These are phyloP conservation scores for Sceloporus tristichus DNA, from an alignment of 2,113 vertebrate genomes.

Conservation along the genomic window DNA sequence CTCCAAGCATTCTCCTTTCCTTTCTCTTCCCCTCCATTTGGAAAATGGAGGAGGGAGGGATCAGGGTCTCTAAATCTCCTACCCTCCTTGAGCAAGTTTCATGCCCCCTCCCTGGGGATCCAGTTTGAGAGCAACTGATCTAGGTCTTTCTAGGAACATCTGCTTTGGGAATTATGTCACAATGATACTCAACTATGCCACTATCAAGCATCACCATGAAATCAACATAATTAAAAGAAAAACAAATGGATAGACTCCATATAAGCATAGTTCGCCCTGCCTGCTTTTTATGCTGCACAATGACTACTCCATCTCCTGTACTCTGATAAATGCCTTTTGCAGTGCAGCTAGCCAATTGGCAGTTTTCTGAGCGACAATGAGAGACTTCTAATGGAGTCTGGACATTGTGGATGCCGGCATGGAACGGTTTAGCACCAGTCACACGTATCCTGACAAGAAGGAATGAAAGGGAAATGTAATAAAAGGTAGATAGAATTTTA, in stretches of 20 bases:
- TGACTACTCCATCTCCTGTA: background rate
- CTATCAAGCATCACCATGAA: background rate
- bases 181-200: no score
- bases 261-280: background rate
- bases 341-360: background rate
- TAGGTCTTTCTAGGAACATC: background rate
- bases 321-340: background rate
- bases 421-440: background rate
- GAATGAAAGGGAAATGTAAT: constrained; percentile 23
- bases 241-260: background rate
- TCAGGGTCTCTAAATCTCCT: no score
- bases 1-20: no score
- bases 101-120: no score
- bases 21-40: no score
- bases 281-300: background rate
- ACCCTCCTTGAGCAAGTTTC: no score
- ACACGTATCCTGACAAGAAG: background rate
- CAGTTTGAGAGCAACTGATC: no score
- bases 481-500: constrained; percentile 18
- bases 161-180: background rate
- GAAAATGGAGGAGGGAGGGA: no score
- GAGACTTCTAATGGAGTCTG: constrained; percentile 11
- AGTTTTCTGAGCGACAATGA: background rate
- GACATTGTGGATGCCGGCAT: background rate
- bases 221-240: background rate